Conservation (phyloP, 1,140 invertebrate species). For the Agrilus planipennis region DNA sequence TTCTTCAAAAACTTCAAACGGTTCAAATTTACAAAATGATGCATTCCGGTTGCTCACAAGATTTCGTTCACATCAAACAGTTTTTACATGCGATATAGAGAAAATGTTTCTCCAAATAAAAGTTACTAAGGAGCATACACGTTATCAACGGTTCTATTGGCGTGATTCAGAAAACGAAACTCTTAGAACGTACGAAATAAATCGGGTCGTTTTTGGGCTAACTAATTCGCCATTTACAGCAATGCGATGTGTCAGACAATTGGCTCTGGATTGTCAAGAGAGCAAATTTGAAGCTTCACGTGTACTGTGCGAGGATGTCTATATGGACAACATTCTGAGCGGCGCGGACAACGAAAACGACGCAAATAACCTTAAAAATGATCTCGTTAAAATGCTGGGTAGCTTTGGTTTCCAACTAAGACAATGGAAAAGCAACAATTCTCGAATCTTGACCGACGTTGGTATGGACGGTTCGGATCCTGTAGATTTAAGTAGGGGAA, state of each 20-base stretch:
- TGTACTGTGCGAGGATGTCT: background rate
- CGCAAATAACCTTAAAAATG: background rate
- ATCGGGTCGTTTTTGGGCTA: background rate
- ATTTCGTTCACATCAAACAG: background rate
- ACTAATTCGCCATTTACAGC: background rate
- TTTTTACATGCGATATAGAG: background rate
- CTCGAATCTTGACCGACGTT: no score
- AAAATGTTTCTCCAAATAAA: background rate
- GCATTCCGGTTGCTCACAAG: background rate
- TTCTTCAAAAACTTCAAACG: background rate
- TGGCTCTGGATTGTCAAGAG: background rate
- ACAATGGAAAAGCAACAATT: no score
- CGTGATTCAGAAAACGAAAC: background rate
- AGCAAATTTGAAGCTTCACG: background rate
- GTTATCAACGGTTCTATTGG: background rate
- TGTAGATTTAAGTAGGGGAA: no score
- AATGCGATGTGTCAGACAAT: background rate
- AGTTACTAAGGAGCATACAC: background rate
- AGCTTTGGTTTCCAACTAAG: background rate
- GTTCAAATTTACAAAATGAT: background rate
- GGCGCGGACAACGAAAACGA: background rate
- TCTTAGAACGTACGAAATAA: background rate
- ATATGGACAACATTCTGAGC: background rate
- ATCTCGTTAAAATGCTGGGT: background rate
- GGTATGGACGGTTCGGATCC: no score